Percentiles rank a stretch among this genome's conserved stretches.
phyloP scores from a whole-genome alignment of 1,140 invertebrate genomes.

The Drosophila athabasca region DNA sequence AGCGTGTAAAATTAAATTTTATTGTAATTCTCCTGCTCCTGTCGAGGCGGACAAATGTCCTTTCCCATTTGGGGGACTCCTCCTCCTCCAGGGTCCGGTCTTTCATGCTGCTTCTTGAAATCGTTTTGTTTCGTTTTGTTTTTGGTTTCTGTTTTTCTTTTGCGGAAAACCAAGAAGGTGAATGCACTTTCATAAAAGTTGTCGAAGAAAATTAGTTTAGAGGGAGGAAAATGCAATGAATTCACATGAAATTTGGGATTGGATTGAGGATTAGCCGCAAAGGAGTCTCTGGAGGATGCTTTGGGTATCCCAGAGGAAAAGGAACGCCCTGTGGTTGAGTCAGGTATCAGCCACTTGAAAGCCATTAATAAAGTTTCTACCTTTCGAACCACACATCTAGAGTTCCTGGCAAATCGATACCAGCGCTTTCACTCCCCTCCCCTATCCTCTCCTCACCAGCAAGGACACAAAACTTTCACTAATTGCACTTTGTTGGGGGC shows the following conservation, averaged over 20 bases:
- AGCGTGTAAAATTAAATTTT: constrained; percentile 76
- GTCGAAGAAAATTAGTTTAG: constrained; percentile 58
- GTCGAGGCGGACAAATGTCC: constrained; percentile 32
- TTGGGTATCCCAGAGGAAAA: neutral
- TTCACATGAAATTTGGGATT: constrained; percentile 18
- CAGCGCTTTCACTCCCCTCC: neutral
- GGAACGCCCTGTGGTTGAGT: no score
- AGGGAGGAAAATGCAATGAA: constrained; percentile 42
- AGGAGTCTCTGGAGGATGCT: constrained; percentile 18
- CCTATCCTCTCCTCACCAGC: no score
- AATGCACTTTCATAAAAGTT: constrained; percentile 64
- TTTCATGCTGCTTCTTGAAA: neutral
- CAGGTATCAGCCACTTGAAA: no score
- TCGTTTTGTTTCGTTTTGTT: constrained; percentile 10
- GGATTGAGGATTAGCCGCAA: constrained; percentile 24
- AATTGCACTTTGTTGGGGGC: constrained; percentile 66
- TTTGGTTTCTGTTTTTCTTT: constrained; percentile 23
- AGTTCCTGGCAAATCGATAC: neutral
- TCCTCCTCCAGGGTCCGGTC: neutral
- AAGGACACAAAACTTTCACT: constrained; percentile 52
- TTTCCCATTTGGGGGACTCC: constrained; percentile 17
- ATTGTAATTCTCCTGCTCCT: constrained; percentile 58
- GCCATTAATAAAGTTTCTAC: constrained; percentile 3
- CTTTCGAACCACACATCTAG: no score
- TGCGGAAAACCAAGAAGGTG: constrained; percentile 12